Evolutionary conservation across 1,140 invertebrate species (phyloP).

Genomic region (Pectinophora gossypiella): DNA sequence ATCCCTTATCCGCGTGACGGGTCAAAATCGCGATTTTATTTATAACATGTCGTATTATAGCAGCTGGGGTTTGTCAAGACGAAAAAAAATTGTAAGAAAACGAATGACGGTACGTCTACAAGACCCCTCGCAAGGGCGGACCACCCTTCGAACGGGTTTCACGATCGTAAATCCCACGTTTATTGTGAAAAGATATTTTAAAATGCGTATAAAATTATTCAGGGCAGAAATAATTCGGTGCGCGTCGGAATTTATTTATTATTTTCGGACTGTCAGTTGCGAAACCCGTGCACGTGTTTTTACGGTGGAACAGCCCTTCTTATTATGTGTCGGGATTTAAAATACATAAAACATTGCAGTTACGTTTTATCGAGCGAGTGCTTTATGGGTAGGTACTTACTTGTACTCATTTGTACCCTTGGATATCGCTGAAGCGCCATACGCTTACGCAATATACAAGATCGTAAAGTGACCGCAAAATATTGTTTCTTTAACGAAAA

Average conservation of each 20-base stretch:
- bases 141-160: constrained; percentile 71
- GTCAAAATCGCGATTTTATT: constrained; percentile 74
- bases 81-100: constrained; percentile 63
- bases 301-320: constrained; percentile 5
- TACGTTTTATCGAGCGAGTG: too few relatives aligned
- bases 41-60: constrained; percentile 69
- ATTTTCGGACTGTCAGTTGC: constrained; percentile 27
- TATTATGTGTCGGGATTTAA: neutral
- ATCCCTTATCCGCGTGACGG: constrained; percentile 66
- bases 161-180: constrained; percentile 70
- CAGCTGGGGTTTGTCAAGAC: constrained; percentile 72
- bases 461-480: too few relatives aligned
- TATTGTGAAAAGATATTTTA: constrained; percentile 68
- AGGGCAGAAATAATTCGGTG: constrained; percentile 68
- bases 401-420: too few relatives aligned
- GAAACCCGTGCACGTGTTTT: constrained; percentile 48
- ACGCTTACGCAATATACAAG: too few relatives aligned
- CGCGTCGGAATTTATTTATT: constrained; percentile 41
- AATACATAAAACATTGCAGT: constrained; percentile 2
- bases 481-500: too few relatives aligned
- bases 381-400: too few relatives aligned
- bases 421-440: too few relatives aligned
- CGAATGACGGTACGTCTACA: constrained; percentile 34
- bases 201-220: constrained; percentile 74
- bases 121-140: constrained; percentile 45